Base-by-base conservation (phyloP, 2,797 vertebrate genomes). In the Rhinatrema bivittatum region DNA sequence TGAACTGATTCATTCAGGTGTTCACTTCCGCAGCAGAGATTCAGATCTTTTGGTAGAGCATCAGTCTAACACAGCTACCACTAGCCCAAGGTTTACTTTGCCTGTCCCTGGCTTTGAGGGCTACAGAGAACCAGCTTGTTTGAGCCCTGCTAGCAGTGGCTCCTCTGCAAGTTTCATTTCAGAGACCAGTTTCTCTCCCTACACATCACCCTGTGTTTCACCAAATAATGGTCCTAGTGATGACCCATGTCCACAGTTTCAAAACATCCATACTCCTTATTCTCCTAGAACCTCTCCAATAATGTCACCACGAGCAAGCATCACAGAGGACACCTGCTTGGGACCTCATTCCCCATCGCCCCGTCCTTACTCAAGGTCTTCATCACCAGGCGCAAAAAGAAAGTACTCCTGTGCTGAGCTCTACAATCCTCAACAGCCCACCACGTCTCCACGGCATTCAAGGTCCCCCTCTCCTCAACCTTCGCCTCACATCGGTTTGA, bases 161-260 rank as follows among this genome's bases (percentile, higher is more conserved):
- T 99, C 96, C 44, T 99, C 96, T 72, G 85, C 94, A 85, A 97
- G 94, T 84, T 99, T 95, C 89, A 88, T 98, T 79, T 99, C 96
- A 22, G 94, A 99, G 84, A 82, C 76, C 70, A 93, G 67, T 72
- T 91, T 90, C 72, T 99, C 96, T 56, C 96, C 96, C 63, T 96
- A 88, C 84, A 88, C 92, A 2, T 99, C 96, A 29, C 96, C 94
- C 39, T 99, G 96, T 25, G 93, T 99, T 72, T 99, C 96, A 53
- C 94, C 94, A 65, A 91, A 93, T 81, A 91, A 86, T 48, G 90
- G 83, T 51, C 87, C 86, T 64, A 71, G 89, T 26, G 90, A 90
- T 60, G 93, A 99, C 73, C 88, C 96, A 66, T 98, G 91, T 77
- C 91, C 91, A 11, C 88, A 93, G 23, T 79, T 98, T 61, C 94